Conservation (phyloP, 2,113 vertebrate species). For the Sturnira hondurensis region DNA sequence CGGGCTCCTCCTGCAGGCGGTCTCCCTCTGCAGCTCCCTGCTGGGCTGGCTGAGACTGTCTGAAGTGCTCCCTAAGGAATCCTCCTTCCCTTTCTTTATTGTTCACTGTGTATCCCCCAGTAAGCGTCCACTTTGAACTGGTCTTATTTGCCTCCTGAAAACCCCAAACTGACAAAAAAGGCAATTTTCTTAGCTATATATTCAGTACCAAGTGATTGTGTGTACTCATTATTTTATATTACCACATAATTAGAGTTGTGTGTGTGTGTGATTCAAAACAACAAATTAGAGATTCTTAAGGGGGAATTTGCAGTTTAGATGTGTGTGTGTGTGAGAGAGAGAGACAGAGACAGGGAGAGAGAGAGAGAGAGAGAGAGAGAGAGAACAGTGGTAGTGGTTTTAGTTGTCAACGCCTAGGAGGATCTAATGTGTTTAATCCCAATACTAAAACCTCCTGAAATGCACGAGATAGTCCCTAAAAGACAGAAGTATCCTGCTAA, state of each 20-base stretch:
- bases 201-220: background rate
- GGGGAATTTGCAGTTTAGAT: background rate
- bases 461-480: background rate
- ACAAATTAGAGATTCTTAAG: background rate
- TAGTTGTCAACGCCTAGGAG: background rate
- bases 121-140: background rate
- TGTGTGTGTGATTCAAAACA: background rate
- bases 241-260: background rate
- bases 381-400: background rate
- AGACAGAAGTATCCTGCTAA: background rate
- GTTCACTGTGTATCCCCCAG: background rate
- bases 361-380: no score
- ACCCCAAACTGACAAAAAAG: background rate
- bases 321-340: background rate
- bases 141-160: background rate
- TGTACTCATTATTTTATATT: background rate
- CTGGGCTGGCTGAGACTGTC: background rate
- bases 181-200: background rate
- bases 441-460: background rate
- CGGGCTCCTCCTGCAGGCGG: background rate
- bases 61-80: background rate
- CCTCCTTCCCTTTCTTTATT: background rate
- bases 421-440: background rate
- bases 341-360: no score
- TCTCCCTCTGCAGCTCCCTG: background rate